Evolutionary conservation across 1,140 invertebrate species (phyloP), one percentile per base, ranked within the genome.

Genomic region (Oscheius sp.): DNA sequence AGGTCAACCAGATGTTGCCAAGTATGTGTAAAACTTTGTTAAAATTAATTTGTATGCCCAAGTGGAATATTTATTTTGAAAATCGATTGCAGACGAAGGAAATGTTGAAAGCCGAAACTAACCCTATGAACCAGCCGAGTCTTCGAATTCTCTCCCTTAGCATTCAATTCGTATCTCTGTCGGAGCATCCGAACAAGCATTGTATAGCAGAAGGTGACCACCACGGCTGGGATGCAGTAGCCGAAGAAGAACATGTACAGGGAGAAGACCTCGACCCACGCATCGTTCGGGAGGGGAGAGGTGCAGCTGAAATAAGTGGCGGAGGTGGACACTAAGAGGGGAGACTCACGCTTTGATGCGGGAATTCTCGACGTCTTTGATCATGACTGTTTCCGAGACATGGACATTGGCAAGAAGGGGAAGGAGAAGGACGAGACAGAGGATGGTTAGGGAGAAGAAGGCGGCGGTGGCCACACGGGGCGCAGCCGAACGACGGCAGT

Each of bases 121-220:
- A 68, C 66, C 66, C 38, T 68, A 20, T 68, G 66, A 18, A 68
- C 45, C 3, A 68, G 66, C 15, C 38, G 55, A 18, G 66, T 68
- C 26, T 68, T 68, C 28, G 52, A 23, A 64, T 31, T 68, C 28
- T 68, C 66, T 15, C 13, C 3, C 3, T 10, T 58, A 26, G 66
- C 10, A 31, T 20, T 63, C 23, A 32, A 15, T 18, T 29, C 38
- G 66, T 68, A 68, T 67, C 66, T 46, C 18, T 58, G 28, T 34
- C 38, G 64, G 7, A 68, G 46, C 26, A 68, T 68, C 4, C 35
- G 66, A 3, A 68, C 52, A 7, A 68, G 66, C n/a, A 29, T 42
- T 18, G 38, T 29, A 42, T 68, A 68, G 32, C 66, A 68, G 66
- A 68, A 66, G n/a, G 66, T 34, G 23, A 68, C 52, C 3, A 68